Conservation (phyloP, 2,888 invertebrate species). For the Netelia virgata region DNA sequence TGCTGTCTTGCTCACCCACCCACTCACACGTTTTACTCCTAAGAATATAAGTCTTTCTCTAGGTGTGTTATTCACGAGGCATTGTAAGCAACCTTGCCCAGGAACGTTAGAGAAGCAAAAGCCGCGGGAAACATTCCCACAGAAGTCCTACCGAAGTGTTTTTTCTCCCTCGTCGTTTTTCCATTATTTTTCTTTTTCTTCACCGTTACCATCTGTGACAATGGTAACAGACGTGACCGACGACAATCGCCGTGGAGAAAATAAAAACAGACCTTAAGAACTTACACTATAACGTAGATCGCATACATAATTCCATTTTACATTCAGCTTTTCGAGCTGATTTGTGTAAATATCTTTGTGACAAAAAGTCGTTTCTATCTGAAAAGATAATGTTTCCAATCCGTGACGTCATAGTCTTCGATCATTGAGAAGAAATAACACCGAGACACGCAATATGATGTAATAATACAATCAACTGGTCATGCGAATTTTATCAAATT, state of each 20-base stretch:
- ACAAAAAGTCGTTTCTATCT: not conserved
- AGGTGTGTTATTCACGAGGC: conserved; percentile 45
- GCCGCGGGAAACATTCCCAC: conserved; percentile 45
- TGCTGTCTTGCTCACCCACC: not conserved
- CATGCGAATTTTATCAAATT: too few species aligned
- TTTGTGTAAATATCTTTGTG: not conserved
- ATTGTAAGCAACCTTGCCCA: conserved; percentile 47
- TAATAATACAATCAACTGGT: too few species aligned
- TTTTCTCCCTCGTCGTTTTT: conserved; percentile 20
- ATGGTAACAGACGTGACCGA: conserved; percentile 9
- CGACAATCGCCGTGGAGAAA: not conserved
- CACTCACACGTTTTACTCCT: not conserved
- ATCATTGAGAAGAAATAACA: too few species aligned
- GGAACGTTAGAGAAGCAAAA: conserved; percentile 49
- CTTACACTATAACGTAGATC: not conserved
- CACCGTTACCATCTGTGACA: not conserved
- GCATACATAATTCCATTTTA: not conserved
- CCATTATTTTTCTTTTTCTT: not conserved
- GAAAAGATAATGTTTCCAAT: too few species aligned
- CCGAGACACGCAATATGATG: too few species aligned
- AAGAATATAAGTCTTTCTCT: not conserved
- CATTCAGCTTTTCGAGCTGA: not conserved
- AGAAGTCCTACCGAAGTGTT: conserved; percentile 3
- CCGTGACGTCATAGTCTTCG: too few species aligned
- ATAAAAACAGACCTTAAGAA: not conserved